Evolutionary conservation across 2,888 invertebrate genomes (phyloP).

Genomic region (Amphimallon solstitiale): DNA sequence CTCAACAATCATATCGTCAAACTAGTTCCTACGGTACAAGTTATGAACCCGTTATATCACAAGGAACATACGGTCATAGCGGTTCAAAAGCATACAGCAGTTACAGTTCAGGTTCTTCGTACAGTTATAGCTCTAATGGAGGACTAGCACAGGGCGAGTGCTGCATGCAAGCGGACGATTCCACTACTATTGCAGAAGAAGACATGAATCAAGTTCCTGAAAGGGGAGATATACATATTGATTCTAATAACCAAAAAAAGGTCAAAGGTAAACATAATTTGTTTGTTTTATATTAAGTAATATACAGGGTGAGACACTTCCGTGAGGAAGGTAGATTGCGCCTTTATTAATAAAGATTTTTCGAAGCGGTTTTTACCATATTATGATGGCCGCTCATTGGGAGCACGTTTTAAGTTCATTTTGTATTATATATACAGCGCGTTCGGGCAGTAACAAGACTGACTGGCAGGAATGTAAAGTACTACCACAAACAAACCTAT

Average conservation of each 20-base stretch:
- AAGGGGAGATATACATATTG: neutral
- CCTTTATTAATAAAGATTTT: too few species aligned
- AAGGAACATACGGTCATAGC: conserved; percentile 8
- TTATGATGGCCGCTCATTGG: too few species aligned
- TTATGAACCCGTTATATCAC: conserved; percentile 1
- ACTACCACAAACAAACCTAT: too few species aligned
- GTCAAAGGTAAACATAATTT: too few species aligned
- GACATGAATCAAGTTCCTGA: neutral
- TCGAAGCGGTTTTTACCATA: too few species aligned
- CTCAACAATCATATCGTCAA: neutral
- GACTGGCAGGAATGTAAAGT: too few species aligned
- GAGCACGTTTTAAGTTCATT: too few species aligned
- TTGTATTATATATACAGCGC: too few species aligned
- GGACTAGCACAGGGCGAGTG: conserved; percentile 25
- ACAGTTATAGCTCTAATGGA: conserved; percentile 5
- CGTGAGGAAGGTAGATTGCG: too few species aligned
- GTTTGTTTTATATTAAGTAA: too few species aligned
- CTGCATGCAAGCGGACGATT: conserved; percentile 43
- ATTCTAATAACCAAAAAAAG: neutral
- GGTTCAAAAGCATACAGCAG: conserved; percentile 7
- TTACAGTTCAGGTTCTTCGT: conserved; percentile 23
- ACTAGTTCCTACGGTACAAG: neutral
- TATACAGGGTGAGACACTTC: too few species aligned
- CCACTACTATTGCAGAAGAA: conserved; percentile 1
- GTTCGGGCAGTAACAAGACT: too few species aligned